These are phyloP conservation scores for Drosophila arawakana DNA, from an alignment of 1,140 invertebrate species.

Conservation along the genomic window DNA sequence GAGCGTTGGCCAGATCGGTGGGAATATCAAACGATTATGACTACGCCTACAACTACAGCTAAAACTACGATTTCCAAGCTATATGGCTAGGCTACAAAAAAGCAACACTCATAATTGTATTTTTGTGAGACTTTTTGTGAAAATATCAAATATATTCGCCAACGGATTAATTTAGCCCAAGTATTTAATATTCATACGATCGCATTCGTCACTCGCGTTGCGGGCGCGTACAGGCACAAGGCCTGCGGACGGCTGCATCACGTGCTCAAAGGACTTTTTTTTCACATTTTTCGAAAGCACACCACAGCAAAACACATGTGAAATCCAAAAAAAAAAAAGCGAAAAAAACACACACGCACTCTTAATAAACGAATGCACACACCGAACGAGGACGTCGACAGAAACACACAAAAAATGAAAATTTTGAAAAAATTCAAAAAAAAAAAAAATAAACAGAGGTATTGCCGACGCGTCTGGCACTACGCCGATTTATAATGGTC, in stretches of 20 bases:
- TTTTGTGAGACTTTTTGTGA: conserved; percentile 23
- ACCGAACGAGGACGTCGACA: conserved; percentile 12
- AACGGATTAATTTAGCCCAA: not conserved
- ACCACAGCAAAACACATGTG: not conserved
- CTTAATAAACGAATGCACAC: not conserved
- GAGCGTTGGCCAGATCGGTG: conserved; percentile 54
- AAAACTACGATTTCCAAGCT: not conserved
- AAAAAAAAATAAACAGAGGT: conserved; percentile 6
- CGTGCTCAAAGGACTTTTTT: conserved; percentile 27
- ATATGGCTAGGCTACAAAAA: too few relatives aligned
- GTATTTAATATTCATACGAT: conserved; percentile 32
- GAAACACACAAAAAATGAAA: conserved; percentile 8
- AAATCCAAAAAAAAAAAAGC: conserved; percentile 4
- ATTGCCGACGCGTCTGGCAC: conserved; percentile 25
- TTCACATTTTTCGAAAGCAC: conserved; percentile 39
- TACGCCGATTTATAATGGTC: not conserved
- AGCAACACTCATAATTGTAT: not conserved
- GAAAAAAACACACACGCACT: not conserved
- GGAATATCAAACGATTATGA: conserved; percentile 41
- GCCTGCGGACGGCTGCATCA: conserved; percentile 50
- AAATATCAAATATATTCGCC: conserved; percentile 32
- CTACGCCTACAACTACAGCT: conserved; percentile 21
- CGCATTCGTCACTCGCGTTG: conserved; percentile 33
- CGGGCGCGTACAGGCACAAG: conserved; percentile 30
- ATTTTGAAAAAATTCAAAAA: not conserved